Percentiles rank a stretch among this genome's conserved stretches.
Evolutionary conservation across 2,797 vertebrate genomes (phyloP).

Genomic region (Diceros bicornis): DNA sequence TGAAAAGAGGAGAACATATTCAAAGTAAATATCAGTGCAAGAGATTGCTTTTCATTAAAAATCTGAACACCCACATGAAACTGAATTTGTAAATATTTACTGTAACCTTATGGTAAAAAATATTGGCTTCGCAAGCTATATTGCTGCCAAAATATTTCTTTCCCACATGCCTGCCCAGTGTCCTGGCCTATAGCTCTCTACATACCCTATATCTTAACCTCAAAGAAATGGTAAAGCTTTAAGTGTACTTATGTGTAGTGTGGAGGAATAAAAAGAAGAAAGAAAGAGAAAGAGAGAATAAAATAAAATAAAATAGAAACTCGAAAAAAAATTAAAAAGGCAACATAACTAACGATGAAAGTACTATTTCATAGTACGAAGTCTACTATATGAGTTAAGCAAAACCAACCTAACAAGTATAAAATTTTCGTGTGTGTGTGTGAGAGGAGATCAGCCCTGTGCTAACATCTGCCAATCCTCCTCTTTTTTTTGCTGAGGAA

Average conservation of each 20-base stretch:
- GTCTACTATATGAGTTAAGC: not conserved
- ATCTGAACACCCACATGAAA: constrained; percentile 68
- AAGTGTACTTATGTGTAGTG: not conserved
- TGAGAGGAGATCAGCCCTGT: too few species aligned
- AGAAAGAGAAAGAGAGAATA: rapidly evolving
- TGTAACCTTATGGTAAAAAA: constrained; percentile 69
- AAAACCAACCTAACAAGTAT: not conserved
- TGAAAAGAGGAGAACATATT: constrained; percentile 69
- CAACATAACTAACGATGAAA: not conserved
- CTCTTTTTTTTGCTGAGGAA: too few species aligned
- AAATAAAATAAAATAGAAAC: not conserved
- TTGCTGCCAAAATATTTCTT: constrained; percentile 73
- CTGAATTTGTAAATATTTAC: constrained; percentile 78
- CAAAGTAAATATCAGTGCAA: constrained; percentile 68
- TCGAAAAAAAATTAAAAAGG: constrained; percentile 15
- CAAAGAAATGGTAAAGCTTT: not conserved
- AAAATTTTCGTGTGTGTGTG: not conserved
- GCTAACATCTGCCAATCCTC: too few species aligned
- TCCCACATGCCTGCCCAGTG: not conserved
- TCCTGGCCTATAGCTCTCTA: not conserved
- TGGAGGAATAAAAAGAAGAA: not conserved
- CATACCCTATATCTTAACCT: not conserved
- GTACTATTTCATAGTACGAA: not conserved
- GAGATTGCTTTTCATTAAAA: constrained; percentile 74
- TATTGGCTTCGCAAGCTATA: constrained; percentile 64